Evolutionary conservation across 2,888 invertebrate species (phyloP).

Genomic region (Resseliella maxima): DNA sequence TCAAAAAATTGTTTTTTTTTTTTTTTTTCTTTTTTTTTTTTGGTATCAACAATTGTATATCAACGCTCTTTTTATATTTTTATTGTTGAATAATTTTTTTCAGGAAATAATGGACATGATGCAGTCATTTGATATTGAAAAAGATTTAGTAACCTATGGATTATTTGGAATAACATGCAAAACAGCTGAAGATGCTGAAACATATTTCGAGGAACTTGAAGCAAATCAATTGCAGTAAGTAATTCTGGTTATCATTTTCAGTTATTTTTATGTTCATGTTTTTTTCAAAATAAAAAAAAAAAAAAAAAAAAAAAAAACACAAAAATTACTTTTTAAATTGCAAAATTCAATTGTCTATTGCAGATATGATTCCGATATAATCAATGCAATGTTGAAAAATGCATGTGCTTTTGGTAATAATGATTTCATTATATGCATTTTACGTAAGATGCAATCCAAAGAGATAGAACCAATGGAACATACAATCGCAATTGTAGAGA

Average conservation of each 20-base stretch:
- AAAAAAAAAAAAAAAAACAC: neutral
- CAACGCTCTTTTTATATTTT: too few relatives aligned
- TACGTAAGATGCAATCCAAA: conserved; percentile 74
- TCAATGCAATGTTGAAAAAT: conserved; percentile 79
- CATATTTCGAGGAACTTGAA: conserved; percentile 79
- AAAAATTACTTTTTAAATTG: too few relatives aligned
- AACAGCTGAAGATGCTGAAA: conserved; percentile 72
- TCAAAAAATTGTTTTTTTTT: neutral
- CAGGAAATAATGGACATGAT: conserved; percentile 73
- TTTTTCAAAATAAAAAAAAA: neutral
- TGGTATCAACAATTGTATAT: neutral
- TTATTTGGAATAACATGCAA: conserved; percentile 83
- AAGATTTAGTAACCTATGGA: conserved; percentile 88
- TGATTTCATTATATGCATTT: conserved; percentile 75
- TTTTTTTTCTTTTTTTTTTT: neutral
- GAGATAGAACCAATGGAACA: conserved; percentile 73
- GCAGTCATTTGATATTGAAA: conserved; percentile 70
- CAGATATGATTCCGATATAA: conserved; percentile 79
- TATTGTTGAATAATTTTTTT: conserved; percentile 59
- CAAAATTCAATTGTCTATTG: too few relatives aligned
- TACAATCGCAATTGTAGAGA: conserved; percentile 73
- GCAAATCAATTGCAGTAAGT: conserved; percentile 71
- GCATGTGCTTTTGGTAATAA: conserved; percentile 74
- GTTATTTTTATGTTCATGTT: conserved; percentile 42
- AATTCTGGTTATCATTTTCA: neutral